Evolutionary conservation across 2,888 invertebrate genomes (phyloP), one percentile per base, ranked within the genome.

Genomic region (Drosophila glabriapex): DNA sequence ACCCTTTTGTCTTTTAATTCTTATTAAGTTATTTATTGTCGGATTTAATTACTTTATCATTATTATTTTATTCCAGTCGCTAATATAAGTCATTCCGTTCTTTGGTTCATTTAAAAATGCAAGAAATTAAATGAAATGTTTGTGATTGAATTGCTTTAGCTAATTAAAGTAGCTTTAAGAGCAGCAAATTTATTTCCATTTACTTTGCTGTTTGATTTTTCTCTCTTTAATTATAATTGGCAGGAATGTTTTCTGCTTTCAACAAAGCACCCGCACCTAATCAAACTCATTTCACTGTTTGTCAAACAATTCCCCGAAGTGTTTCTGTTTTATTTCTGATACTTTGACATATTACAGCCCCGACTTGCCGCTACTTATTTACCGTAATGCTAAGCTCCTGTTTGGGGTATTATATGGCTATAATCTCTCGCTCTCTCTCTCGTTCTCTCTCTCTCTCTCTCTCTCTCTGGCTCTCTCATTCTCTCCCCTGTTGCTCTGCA

Each of bases 371-470:
- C 33, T 71, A 68, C 73, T 77, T 67, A 65, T 77, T 77, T 67
- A 41, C 67, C 31, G 50, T 73, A 77, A 80, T 67, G 76, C 75
- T 84, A 73, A 89, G 87, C 85, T 68, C 31, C 65, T 85, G 89
- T 85, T 89, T 87, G 68, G 87, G 70, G 89, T 79, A 89, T 85
- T 85, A 89, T 75, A 75, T 76, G 67, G 61, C 82, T 72, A 89
- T 85, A 85, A 85, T 85, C 80, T 76, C 66, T 60, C 46, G 22
- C 19, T 22, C 35, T 46, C 39, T 37, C 33, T n/a, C 46, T 4
- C 9, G 16, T 16, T 58, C 25, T 28, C 14, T n/a, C 28, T 76
- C 66, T 56, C 46, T 29, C 14, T 31, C 35, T 46, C 39, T 33
- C 29, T n/a, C 46, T 3, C 6, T n/a, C 22, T 53, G n/a, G n/a